A percentile compares a stretch with the other conserved stretches of the same genome.
These are phyloP conservation scores for Gasteruption jaculator DNA, from an alignment of 2,888 invertebrate species.

Conservation along the genomic window DNA sequence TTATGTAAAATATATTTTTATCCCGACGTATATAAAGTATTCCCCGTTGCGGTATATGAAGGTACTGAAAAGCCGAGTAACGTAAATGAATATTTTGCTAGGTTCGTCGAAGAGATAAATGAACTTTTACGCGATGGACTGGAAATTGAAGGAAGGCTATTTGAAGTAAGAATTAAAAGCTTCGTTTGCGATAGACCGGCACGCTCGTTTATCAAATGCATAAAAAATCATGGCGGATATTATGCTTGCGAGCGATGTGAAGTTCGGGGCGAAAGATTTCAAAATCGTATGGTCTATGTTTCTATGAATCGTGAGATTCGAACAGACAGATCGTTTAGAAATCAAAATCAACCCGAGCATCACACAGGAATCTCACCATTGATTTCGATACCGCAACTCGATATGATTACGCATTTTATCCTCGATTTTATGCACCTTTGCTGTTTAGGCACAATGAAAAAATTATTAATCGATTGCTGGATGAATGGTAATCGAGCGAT, in stretches of 20 bases:
- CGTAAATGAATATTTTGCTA: constrained; percentile 6
- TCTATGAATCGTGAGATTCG: constrained; percentile 6
- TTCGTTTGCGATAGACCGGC: constrained; percentile 14
- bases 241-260: constrained; percentile 4
- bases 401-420: constrained; percentile 15
- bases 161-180: constrained; percentile 4
- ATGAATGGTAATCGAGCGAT: no score
- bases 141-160: neutral
- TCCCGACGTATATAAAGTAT: constrained; percentile 6
- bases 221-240: constrained; percentile 10
- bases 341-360: constrained; percentile 5
- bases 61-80: constrained; percentile 7
- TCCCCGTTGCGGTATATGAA: constrained; percentile 11
- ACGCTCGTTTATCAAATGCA: constrained; percentile 8
- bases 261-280: neutral
- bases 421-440: constrained; percentile 18
- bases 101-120: constrained; percentile 11
- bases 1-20: constrained; percentile 8
- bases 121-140: constrained; percentile 5
- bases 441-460: constrained; percentile 12
- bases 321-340: constrained; percentile 7
- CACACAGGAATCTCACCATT: constrained; percentile 9
- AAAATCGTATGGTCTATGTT: constrained; percentile 4
- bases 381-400: constrained; percentile 2
- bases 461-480: constrained; percentile 12